Base-by-base conservation (phyloP, 2,797 vertebrate genomes). In the Hapalemur alaotrensis region DNA sequence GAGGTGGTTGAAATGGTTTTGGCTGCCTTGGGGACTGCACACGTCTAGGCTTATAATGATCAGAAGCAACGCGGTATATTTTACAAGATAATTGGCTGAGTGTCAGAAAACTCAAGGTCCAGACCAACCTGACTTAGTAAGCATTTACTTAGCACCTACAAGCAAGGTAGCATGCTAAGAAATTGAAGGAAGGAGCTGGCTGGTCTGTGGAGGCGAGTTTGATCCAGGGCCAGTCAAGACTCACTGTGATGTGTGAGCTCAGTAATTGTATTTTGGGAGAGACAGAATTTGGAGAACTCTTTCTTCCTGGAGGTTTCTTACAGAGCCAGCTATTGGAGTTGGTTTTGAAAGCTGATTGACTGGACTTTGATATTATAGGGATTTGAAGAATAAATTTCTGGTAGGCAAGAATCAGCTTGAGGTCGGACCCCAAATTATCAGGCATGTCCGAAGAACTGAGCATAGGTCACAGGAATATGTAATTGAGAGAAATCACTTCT, bases 301-400 rank as follows among this genome's bases (percentile, higher is more conserved):
- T 90, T 94, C 50, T 89, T 87, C 4, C 25, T 65, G 52, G 65
- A 50, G 59, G 17, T 91, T 76, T 95, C 65, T 89, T 93, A 57
- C 10, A 61, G 70, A 89, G 76, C 6, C 12, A 69, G 35, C 23
- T 46, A 57, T 32, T 88, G 32, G 13, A 76, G 22, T 32, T 95
- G 50, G 4, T 59, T 85, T 89, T 94, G 65, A 76, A 87, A 96
- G 43, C 41, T 41, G 32, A 61, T 89, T 54, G 43, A 54, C 32
- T 91, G 48, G 41, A 61, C 57, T 87, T 89, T 28, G 38, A 70
- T 87, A 73, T 80, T 94, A 92, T 7, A 70, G 20, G 61, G 18
- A 82, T 41, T 32, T 92, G 38, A 95, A 28, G 32, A 46, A 22
- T 52, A 35, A 38, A 43, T 82, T 25, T 92, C 48, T 82, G 84